Percentiles rank a stretch among this genome's conserved stretches.
These are phyloP conservation scores for Leptinotarsa rubiginosa DNA, from an alignment of 2,888 invertebrate species.

Conservation along the genomic window DNA sequence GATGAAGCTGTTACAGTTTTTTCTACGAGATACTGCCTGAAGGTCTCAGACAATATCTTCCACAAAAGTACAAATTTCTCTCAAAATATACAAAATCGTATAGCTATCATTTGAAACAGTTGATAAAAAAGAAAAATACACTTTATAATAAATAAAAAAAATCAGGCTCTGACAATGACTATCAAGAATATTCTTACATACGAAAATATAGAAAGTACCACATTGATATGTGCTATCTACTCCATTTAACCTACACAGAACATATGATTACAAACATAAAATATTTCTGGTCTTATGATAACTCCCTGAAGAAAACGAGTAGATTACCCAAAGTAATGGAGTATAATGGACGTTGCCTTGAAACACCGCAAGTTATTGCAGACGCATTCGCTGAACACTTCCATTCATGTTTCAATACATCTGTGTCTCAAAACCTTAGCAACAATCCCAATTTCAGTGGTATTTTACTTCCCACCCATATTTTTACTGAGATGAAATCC, in stretches of 20 bases:
- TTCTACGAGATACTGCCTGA: slow-evolving; percentile 9
- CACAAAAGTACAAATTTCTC: slow-evolving; percentile 9
- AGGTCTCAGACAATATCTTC: slow-evolving; percentile 10
- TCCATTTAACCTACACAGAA: no score
- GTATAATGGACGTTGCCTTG: slow-evolving; percentile 6
- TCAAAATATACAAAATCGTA: slow-evolving; percentile 22
- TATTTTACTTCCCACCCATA: slow-evolving; percentile 12
- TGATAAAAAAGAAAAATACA: slow-evolving; percentile 22
- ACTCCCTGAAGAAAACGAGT: slow-evolving; percentile 18
- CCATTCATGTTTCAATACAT: slow-evolving; percentile 19
- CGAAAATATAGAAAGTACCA: slow-evolving; percentile 23
- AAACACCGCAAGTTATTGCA: slow-evolving; percentile 11
- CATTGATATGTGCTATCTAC: slow-evolving; percentile 23
- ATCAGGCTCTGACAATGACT: slow-evolving; percentile 1
- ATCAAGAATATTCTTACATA: slow-evolving; percentile 5
- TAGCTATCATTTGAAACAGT: slow-evolving; percentile 4
- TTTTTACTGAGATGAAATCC: slow-evolving; percentile 12
- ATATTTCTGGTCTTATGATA: slow-evolving; percentile 21
- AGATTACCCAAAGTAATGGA: slow-evolving; percentile 14
- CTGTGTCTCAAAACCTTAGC: not conserved
- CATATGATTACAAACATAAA: no score
- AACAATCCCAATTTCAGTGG: not conserved
- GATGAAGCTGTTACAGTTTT: slow-evolving; percentile 17
- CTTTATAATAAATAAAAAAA: slow-evolving; percentile 11
- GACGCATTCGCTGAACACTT: slow-evolving; percentile 23